Evolutionary conservation across 2,113 vertebrate genomes (phyloP).

Genomic region (Oreochromis aureus): DNA sequence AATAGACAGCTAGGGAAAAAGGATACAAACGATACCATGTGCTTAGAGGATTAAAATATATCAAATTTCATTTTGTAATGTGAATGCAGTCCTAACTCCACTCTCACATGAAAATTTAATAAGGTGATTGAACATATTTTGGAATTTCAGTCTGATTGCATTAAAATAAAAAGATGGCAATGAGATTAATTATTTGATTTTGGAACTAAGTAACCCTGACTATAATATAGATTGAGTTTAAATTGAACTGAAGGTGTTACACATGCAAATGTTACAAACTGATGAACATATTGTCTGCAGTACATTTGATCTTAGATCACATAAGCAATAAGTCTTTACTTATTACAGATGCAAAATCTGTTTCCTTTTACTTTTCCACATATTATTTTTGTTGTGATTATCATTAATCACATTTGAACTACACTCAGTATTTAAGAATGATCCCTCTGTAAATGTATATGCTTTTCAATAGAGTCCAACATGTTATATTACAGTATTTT

Average conservation of each 20-base stretch:
- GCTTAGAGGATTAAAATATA: conserved; percentile 15
- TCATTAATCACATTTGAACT: background rate
- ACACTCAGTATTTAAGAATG: background rate
- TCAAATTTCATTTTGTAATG: background rate
- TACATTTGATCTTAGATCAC: background rate
- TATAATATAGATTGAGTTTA: background rate
- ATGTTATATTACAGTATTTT: background rate
- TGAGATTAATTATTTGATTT: background rate
- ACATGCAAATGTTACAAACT: background rate
- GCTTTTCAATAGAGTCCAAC: background rate
- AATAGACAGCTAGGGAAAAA: conserved; percentile 80
- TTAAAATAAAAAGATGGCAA: background rate
- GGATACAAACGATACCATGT: background rate
- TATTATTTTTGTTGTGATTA: background rate
- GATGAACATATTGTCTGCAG: background rate
- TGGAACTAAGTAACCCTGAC: background rate
- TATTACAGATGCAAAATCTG: background rate
- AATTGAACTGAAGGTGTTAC: background rate
- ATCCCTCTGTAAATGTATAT: background rate
- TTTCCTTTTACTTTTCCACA: background rate
- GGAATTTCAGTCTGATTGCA: background rate
- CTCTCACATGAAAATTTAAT: background rate
- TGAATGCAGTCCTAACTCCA: background rate
- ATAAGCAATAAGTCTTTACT: background rate
- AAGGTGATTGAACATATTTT: background rate